Base-by-base conservation (phyloP, 2,113 vertebrate species). In the Pituophis catenifer region DNA sequence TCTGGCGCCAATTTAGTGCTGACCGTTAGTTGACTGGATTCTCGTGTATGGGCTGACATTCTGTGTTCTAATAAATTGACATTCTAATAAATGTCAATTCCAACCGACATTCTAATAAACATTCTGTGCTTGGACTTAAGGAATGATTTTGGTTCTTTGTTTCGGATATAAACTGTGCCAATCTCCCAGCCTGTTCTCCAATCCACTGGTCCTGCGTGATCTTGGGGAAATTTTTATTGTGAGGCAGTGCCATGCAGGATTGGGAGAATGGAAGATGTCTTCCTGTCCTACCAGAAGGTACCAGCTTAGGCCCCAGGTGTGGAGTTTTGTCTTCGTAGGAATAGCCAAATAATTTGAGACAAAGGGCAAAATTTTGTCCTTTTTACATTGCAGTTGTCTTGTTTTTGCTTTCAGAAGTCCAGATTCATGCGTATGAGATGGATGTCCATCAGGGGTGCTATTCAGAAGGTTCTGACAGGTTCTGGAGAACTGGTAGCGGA, bases 121-220 rank as follows among this genome's bases (percentile, higher is more conserved):
- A 5, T 65, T n/a, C 29, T 65, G 11, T 65, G 62, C 29, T 29
- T 65, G 59, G 59, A 65, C 1, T 29, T 65, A 65, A 65, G 59
- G 26, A 29, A 65, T 5, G 10, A 65, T 65, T 26, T 3, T 29
- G 59, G 26, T 65, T 65, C 26, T 65, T 65, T n/a, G 62, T 65
- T 4, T n/a, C 62, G n/a, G 62, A 65, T 29, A 59, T 59, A 65
- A 55, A 88, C 44, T 15, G 15, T 88, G 91, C 62, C 91, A 95
- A 91, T 90, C 94, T 13, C 2, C 70, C n/a, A 81, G 70, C 70
- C 70, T 81, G 15, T 38, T 19, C 70, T 33, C 70, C 2, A 19
- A 38, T 81, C 7, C 70, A 38, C 6, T 33, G 94, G 94, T 50
- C 92, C 92, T 90, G 93, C 94, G 95, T 96, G 96, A 26, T 48